Conservation (phyloP, 2,113 vertebrate genomes). For the Ctenodactylus gundi region DNA sequence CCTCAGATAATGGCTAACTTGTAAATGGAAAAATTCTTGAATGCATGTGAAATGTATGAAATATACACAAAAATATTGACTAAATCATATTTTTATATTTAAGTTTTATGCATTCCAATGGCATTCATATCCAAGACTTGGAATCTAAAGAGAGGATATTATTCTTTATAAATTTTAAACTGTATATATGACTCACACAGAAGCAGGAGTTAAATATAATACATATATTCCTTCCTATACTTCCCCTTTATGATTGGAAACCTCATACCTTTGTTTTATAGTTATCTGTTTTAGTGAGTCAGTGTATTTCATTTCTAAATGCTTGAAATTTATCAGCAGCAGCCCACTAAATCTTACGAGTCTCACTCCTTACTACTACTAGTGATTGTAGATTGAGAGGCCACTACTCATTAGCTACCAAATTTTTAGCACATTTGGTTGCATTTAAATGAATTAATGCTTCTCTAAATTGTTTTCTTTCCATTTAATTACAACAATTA, state of each 20-base stretch:
- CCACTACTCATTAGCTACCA: conserved; percentile 63
- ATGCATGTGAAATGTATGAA: conserved; percentile 25
- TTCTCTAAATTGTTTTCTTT: neutral
- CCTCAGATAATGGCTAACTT: neutral
- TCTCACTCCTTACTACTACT: conserved; percentile 60
- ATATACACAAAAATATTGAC: neutral
- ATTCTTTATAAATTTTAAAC: conserved; percentile 14
- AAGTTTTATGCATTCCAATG: neutral
- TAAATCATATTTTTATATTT: conserved; percentile 45
- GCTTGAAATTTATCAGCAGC: conserved; percentile 74
- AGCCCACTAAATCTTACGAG: conserved; percentile 67
- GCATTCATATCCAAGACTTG: neutral
- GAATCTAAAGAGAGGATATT: conserved; percentile 27
- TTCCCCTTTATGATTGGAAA: conserved; percentile 50
- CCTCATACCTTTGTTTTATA: conserved; percentile 54
- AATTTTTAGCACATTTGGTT: conserved; percentile 69
- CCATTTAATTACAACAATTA: conserved; percentile 29
- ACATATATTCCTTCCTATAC: conserved; percentile 6
- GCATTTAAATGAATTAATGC: conserved; percentile 67
- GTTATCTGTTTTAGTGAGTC: conserved; percentile 67
- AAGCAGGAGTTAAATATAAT: conserved; percentile 26
- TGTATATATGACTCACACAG: neutral
- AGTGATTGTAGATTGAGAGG: conserved; percentile 67
- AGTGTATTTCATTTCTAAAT: conserved; percentile 71
- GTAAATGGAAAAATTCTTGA: neutral